Base-by-base conservation (phyloP, 2,113 vertebrate genomes). In the Cercopithecus mona region DNA sequence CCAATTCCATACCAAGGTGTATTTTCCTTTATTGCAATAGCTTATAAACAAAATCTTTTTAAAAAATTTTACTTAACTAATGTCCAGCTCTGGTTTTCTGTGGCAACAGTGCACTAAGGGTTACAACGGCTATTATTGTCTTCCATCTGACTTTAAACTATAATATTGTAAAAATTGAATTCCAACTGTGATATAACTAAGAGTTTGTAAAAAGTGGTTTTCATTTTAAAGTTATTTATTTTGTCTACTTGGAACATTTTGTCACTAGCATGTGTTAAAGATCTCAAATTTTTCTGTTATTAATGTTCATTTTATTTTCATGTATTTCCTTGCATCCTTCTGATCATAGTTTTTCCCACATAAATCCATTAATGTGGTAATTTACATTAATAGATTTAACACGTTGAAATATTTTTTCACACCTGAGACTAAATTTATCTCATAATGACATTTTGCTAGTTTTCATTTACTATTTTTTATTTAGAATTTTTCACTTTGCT, bases 281-380 rank as follows among this genome's bases (percentile, higher is more conserved):
- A 12, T 57, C 5, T 80, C 17, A 40, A 13, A 91, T 30, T 91
- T 81, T 96, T 25, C 59, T 48, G 12, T 23, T 22, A 85, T 50
- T 61, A 35, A 66, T 86, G 14, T 45, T 90, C 40, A 68, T 86
- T 72, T 66, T 35, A 48, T 78, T 70, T 96, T 50, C 32, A 75
- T 55, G 2, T 68, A 38, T 45, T 64, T 64, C 66, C 22, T 76
- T 35, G 0, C 12, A 38, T 55, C 68, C 52, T 48, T 82, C 23
- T 64, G 25, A 84, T 81, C 22, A 18, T 32, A 4, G 12, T 66
- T 5, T 79, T 43, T 40, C 40, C 72, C 32, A 61, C 17, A 38
- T 91, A 85, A 57, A 35, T 43, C 6, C n/a, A 92, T n/a, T 70
- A 68, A 61, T 25, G 27, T 57, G 2, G 4, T 72, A 13, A 64